These are phyloP conservation scores for Scatophagus argus DNA, from an alignment of 2,113 vertebrate genomes.

Conservation along the genomic window DNA sequence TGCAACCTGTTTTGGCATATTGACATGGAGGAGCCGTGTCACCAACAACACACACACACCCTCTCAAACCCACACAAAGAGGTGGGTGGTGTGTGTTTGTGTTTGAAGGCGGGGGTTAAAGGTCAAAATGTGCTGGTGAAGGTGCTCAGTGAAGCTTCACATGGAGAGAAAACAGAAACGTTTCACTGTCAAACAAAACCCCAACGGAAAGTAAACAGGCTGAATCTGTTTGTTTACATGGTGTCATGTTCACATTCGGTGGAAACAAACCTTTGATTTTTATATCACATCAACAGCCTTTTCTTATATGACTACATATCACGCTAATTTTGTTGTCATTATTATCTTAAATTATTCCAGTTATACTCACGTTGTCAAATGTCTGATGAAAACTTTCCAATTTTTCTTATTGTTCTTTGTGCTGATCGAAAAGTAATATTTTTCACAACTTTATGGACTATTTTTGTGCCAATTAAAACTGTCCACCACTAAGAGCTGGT, in stretches of 20 bases:
- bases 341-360: too few species aligned
- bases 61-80: neutral
- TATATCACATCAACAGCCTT: too few species aligned
- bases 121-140: conserved; percentile 34
- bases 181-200: conserved; percentile 46
- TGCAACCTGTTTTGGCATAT: conserved; percentile 48
- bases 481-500: too few species aligned
- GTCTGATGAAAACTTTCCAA: too few species aligned
- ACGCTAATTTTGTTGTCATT: too few species aligned
- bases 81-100: neutral
- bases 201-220: conserved; percentile 5
- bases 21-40: conserved; percentile 28
- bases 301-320: too few species aligned
- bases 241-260: neutral
- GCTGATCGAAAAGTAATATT: too few species aligned
- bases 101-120: conserved; percentile 29
- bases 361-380: too few species aligned
- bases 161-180: conserved; percentile 10
- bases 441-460: too few species aligned
- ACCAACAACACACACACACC: neutral
- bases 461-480: too few species aligned
- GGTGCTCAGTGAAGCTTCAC: conserved; percentile 32
- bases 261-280: neutral
- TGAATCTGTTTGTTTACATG: neutral
- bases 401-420: too few species aligned